Evolutionary conservation across 2,113 vertebrate species (phyloP), one percentile per base, ranked within the genome.

Genomic region (Cyprinodon brontotheroides): DNA sequence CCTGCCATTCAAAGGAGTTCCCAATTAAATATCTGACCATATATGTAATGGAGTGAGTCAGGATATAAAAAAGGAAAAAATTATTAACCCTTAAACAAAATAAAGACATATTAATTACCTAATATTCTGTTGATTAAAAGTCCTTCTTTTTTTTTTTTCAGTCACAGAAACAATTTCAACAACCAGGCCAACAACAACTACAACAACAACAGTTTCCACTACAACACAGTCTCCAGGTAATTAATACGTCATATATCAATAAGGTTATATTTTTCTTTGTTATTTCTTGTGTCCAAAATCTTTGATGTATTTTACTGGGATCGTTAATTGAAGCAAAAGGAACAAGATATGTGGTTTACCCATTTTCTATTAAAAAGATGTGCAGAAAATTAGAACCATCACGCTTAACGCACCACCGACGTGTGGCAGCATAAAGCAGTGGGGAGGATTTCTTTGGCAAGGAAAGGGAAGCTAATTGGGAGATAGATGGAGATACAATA

Each of bases 171-270:
- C 65, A 15, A 70, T 70, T 72, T 29, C 86, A 72, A 75, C 90
- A 61, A 93, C 85, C n/a, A 61, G 62, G 0, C 2, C 40, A 45
- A 39, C 69, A 41, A 81, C 36, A 0, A 87, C 22, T 13, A 66
- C 41, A 14, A 66, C 86, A 68, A 82, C 87, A 29, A 57, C 84
- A 4, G 14, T 68, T 8, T 53, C 82, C 57, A 89, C 89, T 8
- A 76, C 75, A 41, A 29, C 79, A 13, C 61, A 57, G 41, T 86
- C 88, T 65, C 89, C 40, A 92, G 91, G 93, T 94, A 91, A 72
- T 13, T 45, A 29, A 29, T 29, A 29, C 1, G 29, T 29, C 29
- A 29, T 29, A 29, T 29, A 29, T 29, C 29, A 29, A 29, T 1
- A 29, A 29, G 29, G 29, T 29, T 29, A 29, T 1, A 29, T 29